phyloP scores from a whole-genome alignment of 2,797 vertebrate genomes.

The Cossypha niveicapilla region DNA sequence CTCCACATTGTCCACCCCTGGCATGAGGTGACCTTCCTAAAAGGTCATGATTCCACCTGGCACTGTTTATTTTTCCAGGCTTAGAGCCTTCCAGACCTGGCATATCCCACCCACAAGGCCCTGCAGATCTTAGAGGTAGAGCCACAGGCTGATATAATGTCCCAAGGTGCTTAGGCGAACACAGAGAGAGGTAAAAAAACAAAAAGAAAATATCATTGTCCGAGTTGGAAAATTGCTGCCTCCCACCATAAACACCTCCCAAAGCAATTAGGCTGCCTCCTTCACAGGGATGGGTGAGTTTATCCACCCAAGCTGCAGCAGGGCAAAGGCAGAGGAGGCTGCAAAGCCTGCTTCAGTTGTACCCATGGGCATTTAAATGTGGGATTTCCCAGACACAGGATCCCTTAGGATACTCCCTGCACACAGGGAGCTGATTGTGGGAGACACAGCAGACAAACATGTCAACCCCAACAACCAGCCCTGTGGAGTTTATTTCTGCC shows the following conservation, averaged over 20 bases:
- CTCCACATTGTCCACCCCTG: accelerated
- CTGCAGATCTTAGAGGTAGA: neutral
- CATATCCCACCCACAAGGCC: neutral
- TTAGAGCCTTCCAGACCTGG: neutral
- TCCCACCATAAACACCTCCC: neutral
- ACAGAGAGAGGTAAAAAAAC: neutral
- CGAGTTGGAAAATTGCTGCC: neutral
- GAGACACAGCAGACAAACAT: neutral
- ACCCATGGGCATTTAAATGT: neutral
- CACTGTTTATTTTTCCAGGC: neutral
- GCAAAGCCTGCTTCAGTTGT: neutral
- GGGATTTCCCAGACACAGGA: neutral
- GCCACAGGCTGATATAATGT: neutral
- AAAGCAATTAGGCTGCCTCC: neutral
- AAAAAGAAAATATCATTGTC: neutral
- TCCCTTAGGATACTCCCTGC: neutral
- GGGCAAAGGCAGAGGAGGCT: neutral
- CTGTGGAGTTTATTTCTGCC: neutral
- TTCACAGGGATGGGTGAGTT: neutral
- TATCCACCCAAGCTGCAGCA: neutral
- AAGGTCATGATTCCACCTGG: neutral
- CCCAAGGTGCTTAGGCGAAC: neutral
- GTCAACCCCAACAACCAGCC: neutral
- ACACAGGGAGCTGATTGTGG: neutral
- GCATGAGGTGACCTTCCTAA: neutral